phyloP scores from a whole-genome alignment of 2,797 vertebrate species.

The Neopelma chrysocephalum region DNA sequence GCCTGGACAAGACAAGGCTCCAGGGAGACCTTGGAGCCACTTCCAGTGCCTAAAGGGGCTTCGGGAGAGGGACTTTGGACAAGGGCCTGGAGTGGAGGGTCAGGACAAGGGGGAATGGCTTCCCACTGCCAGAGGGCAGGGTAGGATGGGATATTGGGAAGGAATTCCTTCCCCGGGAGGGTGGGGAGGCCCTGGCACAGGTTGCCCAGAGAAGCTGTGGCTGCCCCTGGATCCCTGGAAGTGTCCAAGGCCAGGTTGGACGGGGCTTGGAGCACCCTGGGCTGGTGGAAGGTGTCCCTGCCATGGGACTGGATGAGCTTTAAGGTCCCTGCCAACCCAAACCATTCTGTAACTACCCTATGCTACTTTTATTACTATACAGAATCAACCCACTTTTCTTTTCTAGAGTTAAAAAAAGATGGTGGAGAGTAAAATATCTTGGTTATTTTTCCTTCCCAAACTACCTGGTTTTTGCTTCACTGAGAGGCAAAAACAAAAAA shows the following conservation, averaged over 20 bases:
- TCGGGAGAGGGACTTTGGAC: background rate
- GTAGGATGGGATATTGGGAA: background rate
- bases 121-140: background rate
- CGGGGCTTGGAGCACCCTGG: accelerated
- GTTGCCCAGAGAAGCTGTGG: background rate
- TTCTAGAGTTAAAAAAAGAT: background rate
- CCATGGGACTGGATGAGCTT: accelerated
- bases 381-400: background rate
- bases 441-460: background rate
- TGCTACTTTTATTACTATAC: background rate
- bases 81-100: no score
- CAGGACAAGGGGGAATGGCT: background rate
- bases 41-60: background rate
- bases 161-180: accelerated
- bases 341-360: accelerated
- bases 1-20: background rate
- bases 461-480: background rate
- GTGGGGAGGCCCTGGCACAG: background rate
- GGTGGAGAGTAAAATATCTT: background rate
- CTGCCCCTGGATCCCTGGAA: background rate
- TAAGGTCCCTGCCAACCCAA: background rate
- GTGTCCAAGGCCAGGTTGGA: accelerated
- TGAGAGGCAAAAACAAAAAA: background rate
- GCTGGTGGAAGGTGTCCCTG: accelerated
- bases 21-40: background rate